Percentiles rank a stretch among this genome's conserved stretches.
Evolutionary conservation across 2,888 invertebrate genomes (phyloP).

Genomic region (Cantharis flavilabris): DNA sequence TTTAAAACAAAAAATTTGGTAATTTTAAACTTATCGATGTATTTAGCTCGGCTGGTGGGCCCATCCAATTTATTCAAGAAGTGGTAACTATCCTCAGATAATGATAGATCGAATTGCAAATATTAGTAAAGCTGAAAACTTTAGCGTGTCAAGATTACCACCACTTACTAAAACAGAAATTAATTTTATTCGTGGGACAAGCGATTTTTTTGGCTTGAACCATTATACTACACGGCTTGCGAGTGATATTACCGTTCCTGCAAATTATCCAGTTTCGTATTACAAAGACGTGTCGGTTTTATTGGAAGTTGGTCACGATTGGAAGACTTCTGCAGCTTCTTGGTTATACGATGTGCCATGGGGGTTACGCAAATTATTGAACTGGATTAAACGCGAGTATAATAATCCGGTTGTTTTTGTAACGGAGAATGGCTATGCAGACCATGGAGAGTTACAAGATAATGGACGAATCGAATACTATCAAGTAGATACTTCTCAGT

Average conservation of each 20-base stretch:
- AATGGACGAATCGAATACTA: constrained; percentile 55
- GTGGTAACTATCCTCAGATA: constrained; percentile 60
- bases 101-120: constrained; percentile 55
- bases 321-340: constrained; percentile 58
- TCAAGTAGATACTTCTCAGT: constrained; percentile 33
- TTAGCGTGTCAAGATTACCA: constrained; percentile 55
- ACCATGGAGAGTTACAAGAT: constrained; percentile 57
- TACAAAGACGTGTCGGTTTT: constrained; percentile 55
- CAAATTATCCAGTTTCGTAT: constrained; percentile 53
- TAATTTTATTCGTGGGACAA: constrained; percentile 55
- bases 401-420: constrained; percentile 61
- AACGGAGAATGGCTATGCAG: constrained; percentile 66
- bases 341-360: constrained; percentile 64
- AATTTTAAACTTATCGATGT: neutral
- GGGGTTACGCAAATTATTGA: constrained; percentile 63
- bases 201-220: constrained; percentile 71
- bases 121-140: constrained; percentile 55
- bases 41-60: constrained; percentile 57
- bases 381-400: constrained; percentile 54
- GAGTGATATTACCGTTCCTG: constrained; percentile 42
- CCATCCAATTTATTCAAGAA: constrained; percentile 56
- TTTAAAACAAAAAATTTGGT: neutral
- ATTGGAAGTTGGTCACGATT: constrained; percentile 54
- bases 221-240: constrained; percentile 62
- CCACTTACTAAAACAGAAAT: constrained; percentile 55